Evolutionary conservation across 2,888 invertebrate species (phyloP).

Genomic region (Platycnemis pennipes): DNA sequence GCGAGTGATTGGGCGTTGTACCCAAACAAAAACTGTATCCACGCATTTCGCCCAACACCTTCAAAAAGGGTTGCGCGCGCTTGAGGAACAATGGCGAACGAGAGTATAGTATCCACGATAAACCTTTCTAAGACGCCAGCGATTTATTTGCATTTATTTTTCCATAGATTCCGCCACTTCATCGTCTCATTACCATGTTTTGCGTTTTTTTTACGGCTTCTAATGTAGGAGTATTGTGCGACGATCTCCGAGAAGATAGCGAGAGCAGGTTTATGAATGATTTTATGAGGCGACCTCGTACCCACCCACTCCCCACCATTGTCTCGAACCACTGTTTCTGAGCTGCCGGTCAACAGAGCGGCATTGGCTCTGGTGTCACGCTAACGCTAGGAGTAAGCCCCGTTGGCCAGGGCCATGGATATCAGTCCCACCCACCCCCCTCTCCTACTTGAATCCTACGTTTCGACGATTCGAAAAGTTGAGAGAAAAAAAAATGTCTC

Average conservation of each 20-base stretch:
- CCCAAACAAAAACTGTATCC: no score
- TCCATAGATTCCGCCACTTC: no score
- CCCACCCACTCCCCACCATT: neutral
- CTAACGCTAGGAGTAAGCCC: neutral
- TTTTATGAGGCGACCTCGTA: conserved; percentile 16
- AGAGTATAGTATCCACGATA: no score
- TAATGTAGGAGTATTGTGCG: neutral
- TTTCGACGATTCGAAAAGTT: neutral
- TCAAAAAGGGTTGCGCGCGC: no score
- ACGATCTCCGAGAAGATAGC: neutral
- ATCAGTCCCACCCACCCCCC: no score
- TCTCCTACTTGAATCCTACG: neutral
- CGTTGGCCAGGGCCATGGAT: no score
- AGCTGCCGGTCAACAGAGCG: neutral
- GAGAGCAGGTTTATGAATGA: conserved; percentile 1
- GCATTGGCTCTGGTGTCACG: conserved; percentile 7
- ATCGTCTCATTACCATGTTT: no score
- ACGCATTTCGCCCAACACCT: no score
- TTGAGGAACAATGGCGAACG: no score
- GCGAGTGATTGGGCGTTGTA: no score
- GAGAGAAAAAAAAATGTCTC: neutral
- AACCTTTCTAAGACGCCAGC: no score
- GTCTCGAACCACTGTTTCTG: neutral
- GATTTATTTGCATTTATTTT: no score
- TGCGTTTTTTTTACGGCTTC: neutral